phyloP scores from a whole-genome alignment of 2,113 vertebrate species.

The Verasper variegatus region DNA sequence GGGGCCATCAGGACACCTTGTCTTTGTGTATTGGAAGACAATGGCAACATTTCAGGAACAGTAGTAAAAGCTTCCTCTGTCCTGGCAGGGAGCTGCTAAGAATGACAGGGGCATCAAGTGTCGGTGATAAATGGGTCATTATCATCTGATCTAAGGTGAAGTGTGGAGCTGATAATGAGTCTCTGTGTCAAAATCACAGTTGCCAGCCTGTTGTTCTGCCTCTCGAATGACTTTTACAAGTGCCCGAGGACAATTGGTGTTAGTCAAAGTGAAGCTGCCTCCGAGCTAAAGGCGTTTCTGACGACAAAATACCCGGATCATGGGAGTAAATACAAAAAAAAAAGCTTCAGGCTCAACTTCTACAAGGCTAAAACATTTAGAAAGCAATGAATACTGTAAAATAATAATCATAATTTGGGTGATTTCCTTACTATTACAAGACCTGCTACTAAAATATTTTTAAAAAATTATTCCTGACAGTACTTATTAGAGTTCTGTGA shows the following conservation, averaged over 20 bases:
- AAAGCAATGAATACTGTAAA: background rate
- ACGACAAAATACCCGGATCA: background rate
- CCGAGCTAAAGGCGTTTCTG: background rate
- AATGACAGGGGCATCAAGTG: conserved; percentile 67
- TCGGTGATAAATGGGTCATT: conserved; percentile 80
- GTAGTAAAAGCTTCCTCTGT: conserved; percentile 80
- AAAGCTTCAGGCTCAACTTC: background rate
- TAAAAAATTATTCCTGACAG: background rate
- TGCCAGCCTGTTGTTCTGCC: conserved; percentile 34
- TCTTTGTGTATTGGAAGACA: conserved; percentile 84
- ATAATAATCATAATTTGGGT: background rate
- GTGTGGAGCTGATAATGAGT: conserved; percentile 76
- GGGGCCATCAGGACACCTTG: conserved; percentile 75
- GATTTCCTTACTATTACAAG: background rate
- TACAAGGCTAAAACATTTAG: background rate
- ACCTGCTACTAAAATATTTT: background rate
- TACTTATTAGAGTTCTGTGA: conserved; percentile 18
- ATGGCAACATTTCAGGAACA: conserved; percentile 68
- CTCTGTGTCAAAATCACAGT: conserved; percentile 47
- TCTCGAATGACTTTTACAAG: conserved; percentile 5
- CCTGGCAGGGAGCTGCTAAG: conserved; percentile 72
- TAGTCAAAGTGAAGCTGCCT: background rate
- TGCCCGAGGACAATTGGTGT: conserved; percentile 10
- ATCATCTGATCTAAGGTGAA: conserved; percentile 75
- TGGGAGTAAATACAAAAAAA: background rate